These are phyloP conservation scores for Oxystoma pomonae DNA, from an alignment of 2,888 invertebrate genomes.

Conservation along the genomic window DNA sequence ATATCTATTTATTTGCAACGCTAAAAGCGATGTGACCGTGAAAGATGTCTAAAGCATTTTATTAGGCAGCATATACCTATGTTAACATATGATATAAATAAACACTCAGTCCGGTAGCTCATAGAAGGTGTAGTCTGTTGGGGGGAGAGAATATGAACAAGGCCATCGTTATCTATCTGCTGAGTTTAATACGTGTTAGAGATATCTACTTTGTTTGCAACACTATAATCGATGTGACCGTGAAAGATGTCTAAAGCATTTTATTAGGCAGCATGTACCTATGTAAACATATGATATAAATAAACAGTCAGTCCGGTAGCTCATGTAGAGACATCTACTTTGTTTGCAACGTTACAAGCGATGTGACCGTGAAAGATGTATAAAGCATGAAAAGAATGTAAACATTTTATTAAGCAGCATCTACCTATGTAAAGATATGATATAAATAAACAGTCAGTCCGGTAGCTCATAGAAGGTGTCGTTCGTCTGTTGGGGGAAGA, in stretches of 20 bases:
- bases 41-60: too few species aligned
- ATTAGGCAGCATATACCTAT: too few species aligned
- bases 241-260: not conserved
- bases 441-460: too few species aligned
- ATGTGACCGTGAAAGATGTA: not conserved
- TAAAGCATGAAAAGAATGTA: not conserved
- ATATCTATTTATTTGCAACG: too few species aligned
- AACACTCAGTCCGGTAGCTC: constrained; percentile 71
- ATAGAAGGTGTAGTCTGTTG: constrained; percentile 57
- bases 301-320: constrained; percentile 73
- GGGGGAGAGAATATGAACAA: constrained; percentile 10
- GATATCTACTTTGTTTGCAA: not conserved
- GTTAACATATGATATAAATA: too few species aligned
- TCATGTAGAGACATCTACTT: constrained; percentile 46
- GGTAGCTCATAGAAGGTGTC: too few species aligned
- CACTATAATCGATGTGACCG: not conserved
- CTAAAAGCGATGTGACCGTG: too few species aligned
- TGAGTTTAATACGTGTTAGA: not conserved
- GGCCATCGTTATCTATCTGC: not conserved
- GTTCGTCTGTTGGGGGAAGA: constrained; percentile 33
- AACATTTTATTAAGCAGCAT: too few species aligned
- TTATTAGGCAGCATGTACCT: too few species aligned
- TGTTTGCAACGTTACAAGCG: not conserved
- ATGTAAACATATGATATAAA: too few species aligned
- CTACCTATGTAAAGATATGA: too few species aligned